Evolutionary conservation across 30 jellyfish, hydroid and myxozoan species (phyloP).

Genomic region (Sanderia malayensis): DNA sequence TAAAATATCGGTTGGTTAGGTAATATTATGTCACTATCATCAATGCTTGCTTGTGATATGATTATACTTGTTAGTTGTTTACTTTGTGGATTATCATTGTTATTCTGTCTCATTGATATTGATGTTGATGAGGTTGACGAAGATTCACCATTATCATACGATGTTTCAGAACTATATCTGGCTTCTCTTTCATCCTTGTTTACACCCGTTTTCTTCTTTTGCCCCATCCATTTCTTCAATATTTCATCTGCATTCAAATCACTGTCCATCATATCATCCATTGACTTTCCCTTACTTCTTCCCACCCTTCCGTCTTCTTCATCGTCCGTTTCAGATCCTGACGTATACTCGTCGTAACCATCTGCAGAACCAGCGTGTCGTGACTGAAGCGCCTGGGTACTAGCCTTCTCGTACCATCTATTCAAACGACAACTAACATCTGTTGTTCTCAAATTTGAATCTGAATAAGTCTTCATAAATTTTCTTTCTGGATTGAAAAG

Average conservation of each 20-base stretch:
- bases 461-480: conserved; percentile 20
- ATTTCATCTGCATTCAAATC: conserved; percentile 31
- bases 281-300: conserved; percentile 32
- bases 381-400: conserved; percentile 32
- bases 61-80: conserved; percentile 15
- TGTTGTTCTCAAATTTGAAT: conserved; percentile 34
- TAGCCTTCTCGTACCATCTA: conserved; percentile 54
- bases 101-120: not conserved
- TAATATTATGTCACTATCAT: conserved; percentile 11
- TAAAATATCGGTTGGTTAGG: conserved; percentile 59
- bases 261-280: conserved; percentile 9
- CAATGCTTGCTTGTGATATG: conserved; percentile 55
- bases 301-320: not conserved
- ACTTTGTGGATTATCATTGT: not conserved
- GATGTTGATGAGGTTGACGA: not conserved
- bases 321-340: conserved; percentile 54
- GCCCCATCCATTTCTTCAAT: conserved; percentile 54
- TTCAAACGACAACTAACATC: conserved; percentile 37
- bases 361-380: conserved; percentile 4
- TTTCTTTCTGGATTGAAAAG: not conserved
- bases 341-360: conserved; percentile 35
- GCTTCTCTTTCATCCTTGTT: conserved; percentile 44
- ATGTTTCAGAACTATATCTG: conserved; percentile 46
- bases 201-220: conserved; percentile 35
- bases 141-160: conserved; percentile 1